Conservation (phyloP, 2,113 vertebrate species). For the Galemys pyrenaicus region DNA sequence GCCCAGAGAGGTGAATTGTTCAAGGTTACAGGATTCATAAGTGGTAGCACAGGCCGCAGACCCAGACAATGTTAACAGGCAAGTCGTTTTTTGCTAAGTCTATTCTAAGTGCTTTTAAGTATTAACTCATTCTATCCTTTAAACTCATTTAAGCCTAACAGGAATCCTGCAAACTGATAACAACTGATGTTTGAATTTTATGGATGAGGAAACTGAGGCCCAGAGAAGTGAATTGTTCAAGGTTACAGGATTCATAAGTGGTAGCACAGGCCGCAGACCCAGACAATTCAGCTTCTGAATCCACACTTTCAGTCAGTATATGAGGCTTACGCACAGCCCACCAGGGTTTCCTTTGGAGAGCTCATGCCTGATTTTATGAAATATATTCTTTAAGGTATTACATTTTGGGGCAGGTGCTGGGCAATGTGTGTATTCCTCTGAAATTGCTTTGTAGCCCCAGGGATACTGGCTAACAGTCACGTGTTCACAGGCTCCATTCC, state of each 20-base stretch:
- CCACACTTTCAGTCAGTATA: not conserved
- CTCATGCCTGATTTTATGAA: slow-evolving; percentile 17
- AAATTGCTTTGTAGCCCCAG: not conserved
- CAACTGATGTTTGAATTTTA: slow-evolving; percentile 26
- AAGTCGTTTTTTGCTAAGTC: too few species aligned
- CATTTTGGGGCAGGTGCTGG: not conserved
- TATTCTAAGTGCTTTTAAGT: slow-evolving; percentile 30
- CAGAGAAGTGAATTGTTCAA: not conserved
- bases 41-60: not conserved
- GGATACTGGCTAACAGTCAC: not conserved
- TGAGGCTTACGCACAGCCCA: not conserved
- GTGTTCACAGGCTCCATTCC: not conserved
- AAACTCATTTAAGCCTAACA: not conserved
- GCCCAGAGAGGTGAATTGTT: not conserved
- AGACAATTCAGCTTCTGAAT: not conserved
- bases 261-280: not conserved
- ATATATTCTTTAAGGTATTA: not conserved
- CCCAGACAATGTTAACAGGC: not conserved
- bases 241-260: not conserved
- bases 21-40: not conserved
- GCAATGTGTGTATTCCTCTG: not conserved
- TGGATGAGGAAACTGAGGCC: not conserved
- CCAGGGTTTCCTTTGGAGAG: not conserved
- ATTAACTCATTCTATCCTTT: slow-evolving; percentile 23
- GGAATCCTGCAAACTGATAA: not conserved